These are phyloP conservation scores for Periophthalmus modestus DNA, from an alignment of 2,113 vertebrate genomes.

Conservation along the genomic window DNA sequence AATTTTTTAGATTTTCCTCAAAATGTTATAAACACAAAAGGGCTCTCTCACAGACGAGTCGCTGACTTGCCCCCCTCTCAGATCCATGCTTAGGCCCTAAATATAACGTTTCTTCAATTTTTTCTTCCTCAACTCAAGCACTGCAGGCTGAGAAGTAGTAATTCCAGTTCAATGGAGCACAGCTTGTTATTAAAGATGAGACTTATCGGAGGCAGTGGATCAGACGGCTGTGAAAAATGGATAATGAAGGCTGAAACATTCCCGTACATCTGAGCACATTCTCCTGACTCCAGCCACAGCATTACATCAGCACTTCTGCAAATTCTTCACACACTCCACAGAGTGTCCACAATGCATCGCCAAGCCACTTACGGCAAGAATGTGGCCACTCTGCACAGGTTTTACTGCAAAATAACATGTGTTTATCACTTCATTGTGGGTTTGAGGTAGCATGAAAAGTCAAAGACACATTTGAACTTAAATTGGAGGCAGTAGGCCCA, in stretches of 20 bases:
- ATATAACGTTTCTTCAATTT: constrained; percentile 1
- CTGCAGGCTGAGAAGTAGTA: not conserved
- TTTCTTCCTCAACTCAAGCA: constrained; percentile 8
- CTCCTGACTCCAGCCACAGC: constrained; percentile 18
- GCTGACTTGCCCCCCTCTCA: too few species aligned
- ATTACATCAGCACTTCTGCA: constrained; percentile 43
- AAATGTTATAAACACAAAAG: too few species aligned
- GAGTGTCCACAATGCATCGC: constrained; percentile 7
- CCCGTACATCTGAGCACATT: constrained; percentile 35
- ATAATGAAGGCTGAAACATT: constrained; percentile 40
- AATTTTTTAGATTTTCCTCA: too few species aligned
- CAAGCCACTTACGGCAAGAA: constrained; percentile 16
- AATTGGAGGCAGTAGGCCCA: not conserved
- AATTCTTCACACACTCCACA: constrained; percentile 19
- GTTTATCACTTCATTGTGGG: constrained; percentile 27
- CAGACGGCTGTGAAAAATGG: constrained; percentile 20
- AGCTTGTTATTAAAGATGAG: constrained; percentile 29
- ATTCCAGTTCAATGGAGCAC: constrained; percentile 20
- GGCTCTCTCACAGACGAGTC: too few species aligned
- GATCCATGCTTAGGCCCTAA: too few species aligned
- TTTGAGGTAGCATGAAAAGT: constrained; percentile 13
- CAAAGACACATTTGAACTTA: constrained; percentile 7
- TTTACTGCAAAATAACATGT: constrained; percentile 6
- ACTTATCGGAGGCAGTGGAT: constrained; percentile 32
- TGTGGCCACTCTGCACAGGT: constrained; percentile 12